Conservation (phyloP, 2,113 vertebrate species). For the Podarcis muralis region DNA sequence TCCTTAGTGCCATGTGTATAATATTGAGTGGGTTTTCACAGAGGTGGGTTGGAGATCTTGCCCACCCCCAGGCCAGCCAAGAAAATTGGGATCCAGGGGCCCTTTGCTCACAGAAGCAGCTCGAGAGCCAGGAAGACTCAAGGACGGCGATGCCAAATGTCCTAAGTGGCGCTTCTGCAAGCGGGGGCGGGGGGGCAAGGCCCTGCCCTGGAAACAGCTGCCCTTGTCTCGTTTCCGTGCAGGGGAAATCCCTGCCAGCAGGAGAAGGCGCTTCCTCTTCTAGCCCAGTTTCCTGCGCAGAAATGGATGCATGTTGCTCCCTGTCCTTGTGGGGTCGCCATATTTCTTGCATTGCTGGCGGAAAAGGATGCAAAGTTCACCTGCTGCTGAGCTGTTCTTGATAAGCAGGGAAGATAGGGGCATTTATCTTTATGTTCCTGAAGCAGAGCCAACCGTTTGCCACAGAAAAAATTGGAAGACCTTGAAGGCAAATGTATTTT, state of each 20-base stretch:
- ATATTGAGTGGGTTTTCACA: neutral
- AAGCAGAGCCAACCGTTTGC: neutral
- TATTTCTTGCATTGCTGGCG: neutral
- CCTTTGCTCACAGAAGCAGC: neutral
- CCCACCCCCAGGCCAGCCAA: neutral
- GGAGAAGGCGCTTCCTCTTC: neutral
- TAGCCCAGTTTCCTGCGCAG: neutral
- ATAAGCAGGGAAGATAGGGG: too few relatives aligned
- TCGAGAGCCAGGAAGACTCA: neutral
- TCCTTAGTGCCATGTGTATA: neutral
- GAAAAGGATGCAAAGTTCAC: neutral
- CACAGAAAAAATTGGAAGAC: neutral
- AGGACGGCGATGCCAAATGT: neutral
- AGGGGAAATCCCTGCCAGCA: neutral
- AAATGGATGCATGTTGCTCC: too few relatives aligned
- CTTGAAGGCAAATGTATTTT: neutral
- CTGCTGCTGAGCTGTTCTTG: too few relatives aligned
- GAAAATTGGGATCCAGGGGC: neutral
- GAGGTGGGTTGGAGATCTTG: neutral
- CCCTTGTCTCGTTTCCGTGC: neutral
- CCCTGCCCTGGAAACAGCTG: neutral
- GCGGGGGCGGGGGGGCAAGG: too few relatives aligned
- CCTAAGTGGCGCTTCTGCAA: neutral
- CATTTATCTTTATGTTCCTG: neutral
- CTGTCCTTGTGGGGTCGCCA: neutral